Conservation (phyloP, 2,797 vertebrate genomes). For the Streptopelia turtur region DNA sequence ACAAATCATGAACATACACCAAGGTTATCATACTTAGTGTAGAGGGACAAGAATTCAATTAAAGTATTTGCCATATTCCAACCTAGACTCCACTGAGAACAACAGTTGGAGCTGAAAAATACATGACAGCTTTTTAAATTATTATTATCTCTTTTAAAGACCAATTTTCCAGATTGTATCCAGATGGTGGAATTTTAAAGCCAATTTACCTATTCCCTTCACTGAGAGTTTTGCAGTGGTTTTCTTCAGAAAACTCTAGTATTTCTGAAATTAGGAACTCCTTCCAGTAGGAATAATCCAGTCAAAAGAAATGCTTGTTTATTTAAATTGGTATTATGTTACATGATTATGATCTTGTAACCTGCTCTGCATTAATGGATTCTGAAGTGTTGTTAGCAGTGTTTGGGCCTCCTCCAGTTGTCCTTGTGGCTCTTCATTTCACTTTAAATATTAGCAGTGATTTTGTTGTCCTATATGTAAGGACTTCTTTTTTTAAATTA, state of each 20-base stretch:
- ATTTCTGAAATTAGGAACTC: background rate
- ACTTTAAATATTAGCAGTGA: background rate
- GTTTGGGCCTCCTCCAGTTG: background rate
- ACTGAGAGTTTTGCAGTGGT: conserved; percentile 6
- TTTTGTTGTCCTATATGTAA: background rate
- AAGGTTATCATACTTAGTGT: background rate
- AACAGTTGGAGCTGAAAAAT: conserved; percentile 44
- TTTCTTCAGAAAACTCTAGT: conserved; percentile 2
- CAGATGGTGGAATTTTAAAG: conserved; percentile 61
- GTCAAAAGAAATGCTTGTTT: conserved; percentile 13
- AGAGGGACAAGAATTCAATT: conserved; percentile 22
- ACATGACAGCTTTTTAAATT: conserved; percentile 39
- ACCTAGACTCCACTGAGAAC: background rate
- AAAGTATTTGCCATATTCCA: conserved; percentile 47
- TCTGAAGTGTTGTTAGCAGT: background rate
- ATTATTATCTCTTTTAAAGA: conserved; percentile 56
- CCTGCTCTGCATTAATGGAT: background rate
- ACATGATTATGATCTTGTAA: background rate
- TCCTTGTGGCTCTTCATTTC: background rate
- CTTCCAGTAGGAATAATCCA: conserved; percentile 7
- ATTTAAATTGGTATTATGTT: background rate
- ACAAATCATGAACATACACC: conserved; percentile 24
- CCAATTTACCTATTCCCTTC: conserved; percentile 45
- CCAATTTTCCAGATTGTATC: conserved; percentile 56
- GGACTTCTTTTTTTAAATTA: background rate